Percentiles rank a stretch among this genome's conserved stretches.
phyloP scores from a whole-genome alignment of 2,888 invertebrate species.

The Lacanobia oleracea region DNA sequence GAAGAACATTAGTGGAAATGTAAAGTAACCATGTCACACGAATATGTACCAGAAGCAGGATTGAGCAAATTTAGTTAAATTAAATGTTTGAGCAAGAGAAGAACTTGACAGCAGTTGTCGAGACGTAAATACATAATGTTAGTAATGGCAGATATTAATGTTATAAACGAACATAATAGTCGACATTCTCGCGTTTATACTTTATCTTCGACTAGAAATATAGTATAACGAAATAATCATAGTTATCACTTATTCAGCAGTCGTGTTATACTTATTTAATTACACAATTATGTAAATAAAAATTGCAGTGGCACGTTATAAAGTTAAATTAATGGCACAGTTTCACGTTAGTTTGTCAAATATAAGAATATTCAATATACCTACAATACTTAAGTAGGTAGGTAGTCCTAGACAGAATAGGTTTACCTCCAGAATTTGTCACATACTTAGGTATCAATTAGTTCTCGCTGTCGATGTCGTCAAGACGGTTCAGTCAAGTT shows the following conservation, averaged over 20 bases:
- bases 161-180: slow-evolving; percentile 79
- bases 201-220: slow-evolving; percentile 89
- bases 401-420: slow-evolving; percentile 75
- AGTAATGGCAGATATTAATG: slow-evolving; percentile 72
- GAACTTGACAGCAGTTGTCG: slow-evolving; percentile 84
- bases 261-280: slow-evolving; percentile 88
- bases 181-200: slow-evolving; percentile 82
- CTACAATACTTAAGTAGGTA: slow-evolving; percentile 79
- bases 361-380: slow-evolving; percentile 84
- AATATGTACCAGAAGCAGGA: slow-evolving; percentile 73
- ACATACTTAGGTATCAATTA: slow-evolving; percentile 63
- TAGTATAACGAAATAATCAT: slow-evolving; percentile 84
- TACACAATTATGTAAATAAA: slow-evolving; percentile 80
- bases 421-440: slow-evolving; percentile 70
- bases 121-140: slow-evolving; percentile 74
- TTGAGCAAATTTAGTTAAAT: slow-evolving; percentile 90
- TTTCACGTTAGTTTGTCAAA: slow-evolving; percentile 90
- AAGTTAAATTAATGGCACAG: slow-evolving; percentile 90
- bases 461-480: slow-evolving; percentile 54
- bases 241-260: slow-evolving; percentile 89
- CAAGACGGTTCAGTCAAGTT: slow-evolving; percentile 63
- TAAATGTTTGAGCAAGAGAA: slow-evolving; percentile 88
- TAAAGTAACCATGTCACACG: slow-evolving; percentile 48
- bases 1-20: slow-evolving; percentile 49
- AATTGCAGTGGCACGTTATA: slow-evolving; percentile 89